A percentile compares a stretch with the other conserved stretches of the same genome.
Evolutionary conservation across 2,888 invertebrate species (phyloP).

Genomic region (Mythimna impura): DNA sequence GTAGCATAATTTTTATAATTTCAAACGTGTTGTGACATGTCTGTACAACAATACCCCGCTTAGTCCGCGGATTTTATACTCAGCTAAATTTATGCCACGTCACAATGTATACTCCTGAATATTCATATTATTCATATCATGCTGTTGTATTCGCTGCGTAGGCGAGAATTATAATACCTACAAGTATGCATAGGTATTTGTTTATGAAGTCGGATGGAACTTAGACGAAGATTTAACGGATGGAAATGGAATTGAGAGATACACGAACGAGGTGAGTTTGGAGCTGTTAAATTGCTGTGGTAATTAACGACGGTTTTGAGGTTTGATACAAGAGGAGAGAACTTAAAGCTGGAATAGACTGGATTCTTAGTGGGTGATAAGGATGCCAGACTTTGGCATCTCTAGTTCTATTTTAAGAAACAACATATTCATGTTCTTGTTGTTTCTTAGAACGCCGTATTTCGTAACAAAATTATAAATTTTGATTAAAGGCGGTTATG

Average conservation of each 20-base stretch:
- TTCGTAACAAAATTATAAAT: too few relatives aligned
- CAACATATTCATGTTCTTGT: too few relatives aligned
- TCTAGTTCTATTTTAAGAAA: too few relatives aligned
- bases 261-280: background rate
- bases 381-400: too few relatives aligned
- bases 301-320: constrained; percentile 3
- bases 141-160: constrained; percentile 64
- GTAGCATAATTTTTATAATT: constrained; percentile 56
- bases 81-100: constrained; percentile 79
- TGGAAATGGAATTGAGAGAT: constrained; percentile 33
- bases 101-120: constrained; percentile 80
- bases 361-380: background rate
- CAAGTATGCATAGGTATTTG: constrained; percentile 56
- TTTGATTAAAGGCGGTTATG: too few relatives aligned
- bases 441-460: too few relatives aligned
- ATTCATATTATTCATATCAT: constrained; percentile 77
- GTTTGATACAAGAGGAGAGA: background rate
- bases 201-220: constrained; percentile 61
- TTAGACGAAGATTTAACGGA: constrained; percentile 51
- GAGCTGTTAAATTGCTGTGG: constrained; percentile 17
- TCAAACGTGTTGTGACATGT: constrained; percentile 59
- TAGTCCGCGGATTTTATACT: constrained; percentile 66
- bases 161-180: constrained; percentile 56
- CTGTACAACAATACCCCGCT: constrained; percentile 63
- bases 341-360: too few relatives aligned